Base-by-base conservation (phyloP, 2,113 vertebrate species). In the Pipa parva region DNA sequence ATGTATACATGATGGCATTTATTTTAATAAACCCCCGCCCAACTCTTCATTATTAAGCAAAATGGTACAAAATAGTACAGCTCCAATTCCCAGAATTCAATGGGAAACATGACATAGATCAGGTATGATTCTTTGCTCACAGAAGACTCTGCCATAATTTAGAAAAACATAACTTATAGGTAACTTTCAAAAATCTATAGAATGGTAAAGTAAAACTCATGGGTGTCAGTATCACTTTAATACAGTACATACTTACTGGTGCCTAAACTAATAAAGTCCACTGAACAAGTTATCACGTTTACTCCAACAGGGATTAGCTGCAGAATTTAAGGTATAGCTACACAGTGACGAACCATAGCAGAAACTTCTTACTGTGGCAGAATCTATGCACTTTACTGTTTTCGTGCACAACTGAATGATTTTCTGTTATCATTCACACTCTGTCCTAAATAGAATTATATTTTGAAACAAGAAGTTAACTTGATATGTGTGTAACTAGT, bases 401-500 rank as follows among this genome's bases (percentile, higher is more conserved):
- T 21, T 26, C 51, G 25, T 56, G 18, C 31, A 18, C 36, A 63
- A 63, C 10, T 37, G 3, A 63, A 37, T 63, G 49, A 29, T 37
- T 26, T 3, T 17, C 33, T 63, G 17, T 54, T 52, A 36, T 10
- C 51, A 56, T 29, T 54, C 20, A 31, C 13, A 55, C 18, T 17
- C 36, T 37, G 39, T 26, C 37, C 29, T 20, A 24, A 10, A 65
- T n/a, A 57, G 33, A 45, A 52, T n/a, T 52, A 26, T 18, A 31
- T 56, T 10, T 56, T 18, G 52, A n/a, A 56, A 56, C 8, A 61
- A 52, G 48, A 45, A 25, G 22, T 59, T 42, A 61, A 54, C 58
- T 45, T 70, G 66, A 61, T 70, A 70, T 61, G 24, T 29, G 37
- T 22, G 33, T 26, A 39, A 39, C 24, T 27, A 21, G 45, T 50